phyloP scores from a whole-genome alignment of 2,113 vertebrate genomes.

The Atractosteus spatula region DNA sequence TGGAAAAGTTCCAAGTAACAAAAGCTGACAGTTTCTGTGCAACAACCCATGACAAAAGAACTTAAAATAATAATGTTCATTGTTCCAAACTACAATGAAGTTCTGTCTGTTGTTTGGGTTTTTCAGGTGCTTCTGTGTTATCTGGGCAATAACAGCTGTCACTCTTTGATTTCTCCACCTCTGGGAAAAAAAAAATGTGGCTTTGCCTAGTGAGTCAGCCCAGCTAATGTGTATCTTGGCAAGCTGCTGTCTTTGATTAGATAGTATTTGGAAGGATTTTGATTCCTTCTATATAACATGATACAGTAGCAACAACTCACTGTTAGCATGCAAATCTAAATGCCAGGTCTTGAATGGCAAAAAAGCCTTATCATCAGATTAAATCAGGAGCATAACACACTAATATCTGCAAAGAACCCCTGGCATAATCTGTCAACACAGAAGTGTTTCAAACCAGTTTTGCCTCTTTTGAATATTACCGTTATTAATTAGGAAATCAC shows the following conservation, averaged over 20 bases:
- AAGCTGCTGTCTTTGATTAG: slow-evolving; percentile 13
- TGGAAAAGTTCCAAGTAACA: background rate
- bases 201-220: background rate
- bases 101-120: slow-evolving; percentile 1
- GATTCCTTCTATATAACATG: background rate
- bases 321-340: slow-evolving; percentile 25
- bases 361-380: slow-evolving; percentile 17
- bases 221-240: background rate
- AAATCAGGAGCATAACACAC: slow-evolving; percentile 18
- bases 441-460: background rate
- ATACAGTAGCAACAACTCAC: slow-evolving; percentile 13
- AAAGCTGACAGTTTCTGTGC: slow-evolving; percentile 5
- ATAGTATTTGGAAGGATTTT: slow-evolving; percentile 6
- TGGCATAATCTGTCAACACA: slow-evolving; percentile 9
- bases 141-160: background rate
- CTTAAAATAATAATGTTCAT: background rate
- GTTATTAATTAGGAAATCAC: slow-evolving; percentile 9
- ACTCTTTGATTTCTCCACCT: background rate
- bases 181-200: background rate
- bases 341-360: slow-evolving; percentile 19
- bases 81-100: background rate
- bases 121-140: slow-evolving; percentile 10
- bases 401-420: slow-evolving; percentile 3
- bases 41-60: slow-evolving; percentile 3
- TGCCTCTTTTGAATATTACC: slow-evolving; percentile 8